Evolutionary conservation across 2,888 invertebrate species (phyloP).

Genomic region (Eumacrocentrus americanus): DNA sequence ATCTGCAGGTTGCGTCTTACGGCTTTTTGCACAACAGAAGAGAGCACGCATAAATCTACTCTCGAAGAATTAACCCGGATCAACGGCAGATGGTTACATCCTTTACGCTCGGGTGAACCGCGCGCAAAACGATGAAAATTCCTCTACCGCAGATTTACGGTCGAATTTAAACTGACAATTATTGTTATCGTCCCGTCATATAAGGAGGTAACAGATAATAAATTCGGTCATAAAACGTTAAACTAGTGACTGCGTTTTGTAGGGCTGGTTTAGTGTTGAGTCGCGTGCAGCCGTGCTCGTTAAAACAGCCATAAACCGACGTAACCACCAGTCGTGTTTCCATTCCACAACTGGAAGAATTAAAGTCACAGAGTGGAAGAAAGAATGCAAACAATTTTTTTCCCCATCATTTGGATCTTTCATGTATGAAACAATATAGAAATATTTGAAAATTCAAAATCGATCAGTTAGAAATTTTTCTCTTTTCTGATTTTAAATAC

Average conservation of each 20-base stretch:
- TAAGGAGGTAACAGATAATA: slow-evolving; percentile 62
- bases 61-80: slow-evolving; percentile 10
- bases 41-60: slow-evolving; percentile 23
- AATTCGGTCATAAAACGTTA: slow-evolving; percentile 60
- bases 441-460: not conserved
- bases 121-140: slow-evolving; percentile 46
- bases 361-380: slow-evolving; percentile 34
- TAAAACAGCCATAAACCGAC: slow-evolving; percentile 60
- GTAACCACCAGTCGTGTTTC: slow-evolving; percentile 52
- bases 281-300: slow-evolving; percentile 61
- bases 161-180: slow-evolving; percentile 61
- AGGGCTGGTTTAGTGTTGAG: slow-evolving; percentile 60
- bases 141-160: slow-evolving; percentile 53
- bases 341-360: slow-evolving; percentile 30
- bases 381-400: slow-evolving; percentile 34
- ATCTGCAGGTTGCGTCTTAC: slow-evolving; percentile 26
- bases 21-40: slow-evolving; percentile 6
- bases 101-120: slow-evolving; percentile 26
- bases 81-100: slow-evolving; percentile 53
- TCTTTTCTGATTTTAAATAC: no score
- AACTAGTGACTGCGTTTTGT: slow-evolving; percentile 61
- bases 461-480: no score
- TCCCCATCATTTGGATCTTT: slow-evolving; percentile 7
- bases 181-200: slow-evolving; percentile 60
- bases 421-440: not conserved